Evolutionary conservation across 2,113 vertebrate species (phyloP), one percentile per base, ranked within the genome.

Genomic region (Coryphaenoides rupestris): DNA sequence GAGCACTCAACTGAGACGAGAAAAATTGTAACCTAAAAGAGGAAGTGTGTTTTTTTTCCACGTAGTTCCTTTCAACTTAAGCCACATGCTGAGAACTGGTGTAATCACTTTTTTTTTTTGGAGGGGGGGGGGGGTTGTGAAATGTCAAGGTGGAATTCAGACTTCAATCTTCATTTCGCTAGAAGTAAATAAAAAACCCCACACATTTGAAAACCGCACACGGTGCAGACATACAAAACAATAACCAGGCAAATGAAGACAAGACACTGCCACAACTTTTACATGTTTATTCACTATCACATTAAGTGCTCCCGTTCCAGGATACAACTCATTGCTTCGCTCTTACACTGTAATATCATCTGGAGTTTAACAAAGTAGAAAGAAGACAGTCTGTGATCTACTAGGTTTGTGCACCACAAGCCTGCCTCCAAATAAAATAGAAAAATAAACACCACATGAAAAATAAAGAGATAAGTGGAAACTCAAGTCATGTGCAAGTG

Each of bases 261-360:
- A 65, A 77, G 17, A 46, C 75, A 12, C 55, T 22, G 53, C 6
- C 33, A 22, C 70, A 61, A 81, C 62, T 85, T 88, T 88, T 78
- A 85, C 81, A 89, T 71, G 74, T 92, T 91, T 92, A 92, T 91
- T 92, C 81, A 90, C 86, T 89, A 88, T 87, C 85, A 91, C 87
- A 89, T 87, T 89, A 92, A 90, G 91, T 91, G 89, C 88, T 90
- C 87, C 87, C 79, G 84, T 88, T 86, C 89, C 87, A 88, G 84
- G 90, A 85, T 88, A 87, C 80, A 88, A 84, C 80, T 76, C 77
- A 65, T 81, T 73, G 81, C 73, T 75, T 81, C 82, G 72, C 79
- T 81, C 69, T 84, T 86, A 82, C 65, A 88, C 77, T 78, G 79
- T 81, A 80, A 86, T 80, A 80, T 79, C 72, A 67, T 83, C 73